A percentile compares a stretch with the other conserved stretches of the same genome.
Conservation (phyloP, 2,797 vertebrate genomes). For the Botia almorhae region DNA sequence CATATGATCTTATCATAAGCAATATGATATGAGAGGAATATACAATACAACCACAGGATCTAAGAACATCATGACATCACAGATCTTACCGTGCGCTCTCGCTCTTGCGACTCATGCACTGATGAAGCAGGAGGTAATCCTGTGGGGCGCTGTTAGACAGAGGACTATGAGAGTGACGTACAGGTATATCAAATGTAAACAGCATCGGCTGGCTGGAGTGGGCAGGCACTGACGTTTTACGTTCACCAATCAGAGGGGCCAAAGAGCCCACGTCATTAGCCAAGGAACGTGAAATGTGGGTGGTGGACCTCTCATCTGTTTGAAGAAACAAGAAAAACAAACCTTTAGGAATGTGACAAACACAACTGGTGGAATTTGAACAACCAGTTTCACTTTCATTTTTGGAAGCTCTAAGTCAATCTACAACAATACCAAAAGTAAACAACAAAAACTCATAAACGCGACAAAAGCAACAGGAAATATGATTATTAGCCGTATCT, state of each 20-base stretch:
- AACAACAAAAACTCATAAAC: constrained; percentile 17
- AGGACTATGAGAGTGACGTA: constrained; percentile 78
- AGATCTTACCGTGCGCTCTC: constrained; percentile 88
- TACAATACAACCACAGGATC: constrained; percentile 23
- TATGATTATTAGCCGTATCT: constrained; percentile 28
- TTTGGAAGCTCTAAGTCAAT: not conserved
- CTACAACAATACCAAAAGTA: not conserved
- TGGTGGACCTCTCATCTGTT: constrained; percentile 85
- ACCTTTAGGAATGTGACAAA: constrained; percentile 36
- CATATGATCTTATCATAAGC: too few species aligned
- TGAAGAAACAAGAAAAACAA: constrained; percentile 46
- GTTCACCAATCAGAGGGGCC: constrained; percentile 84
- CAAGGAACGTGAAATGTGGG: constrained; percentile 86
- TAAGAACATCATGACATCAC: not conserved
- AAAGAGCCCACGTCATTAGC: constrained; percentile 84
- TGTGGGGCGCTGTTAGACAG: constrained; percentile 95
- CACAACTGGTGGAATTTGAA: not conserved
- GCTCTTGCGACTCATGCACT: constrained; percentile 96
- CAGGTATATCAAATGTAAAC: constrained; percentile 93
- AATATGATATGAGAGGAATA: not conserved
- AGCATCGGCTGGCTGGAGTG: constrained; percentile 96
- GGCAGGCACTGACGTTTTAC: constrained; percentile 86
- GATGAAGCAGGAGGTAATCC: constrained; percentile 98
- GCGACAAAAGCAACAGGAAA: constrained; percentile 34
- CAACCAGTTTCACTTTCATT: constrained; percentile 40